Evolutionary conservation across 1,140 invertebrate genomes (phyloP), one percentile per base, ranked within the genome.

Genomic region (Solenopsis invicta): DNA sequence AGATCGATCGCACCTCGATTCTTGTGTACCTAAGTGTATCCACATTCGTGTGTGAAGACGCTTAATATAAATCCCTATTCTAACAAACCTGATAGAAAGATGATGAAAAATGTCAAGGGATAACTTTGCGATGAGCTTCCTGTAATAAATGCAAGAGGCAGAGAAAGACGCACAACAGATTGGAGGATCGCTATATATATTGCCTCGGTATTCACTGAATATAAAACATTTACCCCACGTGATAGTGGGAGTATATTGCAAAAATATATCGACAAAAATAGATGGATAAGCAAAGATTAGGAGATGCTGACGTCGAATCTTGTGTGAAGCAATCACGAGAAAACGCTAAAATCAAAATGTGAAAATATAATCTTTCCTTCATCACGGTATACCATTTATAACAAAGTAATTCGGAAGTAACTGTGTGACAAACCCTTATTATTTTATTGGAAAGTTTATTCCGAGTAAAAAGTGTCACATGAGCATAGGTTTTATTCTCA

Each of bases 201-300:
- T 71, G 66, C 50, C 21, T 41, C n/a, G 24, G 50, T 41, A 41
- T 18, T 50, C 37, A 5, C 10, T 16, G 21, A 21, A 69, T 81
- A 81, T 81, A 81, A 71, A 81, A 81, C 37, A 71, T 81, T 81
- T 81, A 81, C 16, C 37, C 6, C 54, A 41, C 37, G 16, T 59
- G 52, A 81, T 71, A 45, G 64, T 1, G 13, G 18, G 29, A 54
- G 21, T 56, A 29, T 45, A n/a, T 21, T n/a, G 16, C 50, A 71
- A 34, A 81, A 81, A 81, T 81, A 71, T 21, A 13, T 29, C 34
- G 64, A 61, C 78, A 21, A 71, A 71, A 81, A 81, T 81, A 81
- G 50, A 81, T 24, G 21, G 5, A 10, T 21, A 21, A 81, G 48
- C 16, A 34, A 71, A 45, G 50, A 66, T 5, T 2, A 56, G 50